phyloP scores from a whole-genome alignment of 1,140 invertebrate genomes.

The Eumaeus atala region DNA sequence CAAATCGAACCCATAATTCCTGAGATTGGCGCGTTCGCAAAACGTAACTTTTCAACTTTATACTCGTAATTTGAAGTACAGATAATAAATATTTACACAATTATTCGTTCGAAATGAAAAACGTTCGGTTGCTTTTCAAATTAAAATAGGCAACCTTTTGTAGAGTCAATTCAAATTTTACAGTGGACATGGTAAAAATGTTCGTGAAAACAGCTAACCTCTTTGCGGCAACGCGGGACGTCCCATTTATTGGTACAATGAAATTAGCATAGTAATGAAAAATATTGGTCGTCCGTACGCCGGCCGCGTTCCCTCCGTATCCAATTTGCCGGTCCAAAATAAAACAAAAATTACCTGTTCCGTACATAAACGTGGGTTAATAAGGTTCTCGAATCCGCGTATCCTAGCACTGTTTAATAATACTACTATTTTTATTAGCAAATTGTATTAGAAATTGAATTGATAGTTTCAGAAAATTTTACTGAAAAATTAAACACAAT shows the following conservation, averaged over 20 bases:
- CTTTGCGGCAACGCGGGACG: conserved; percentile 49
- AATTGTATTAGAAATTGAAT: too few relatives aligned
- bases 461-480: too few relatives aligned
- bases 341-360: conserved; percentile 37
- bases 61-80: too few relatives aligned
- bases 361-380: neutral
- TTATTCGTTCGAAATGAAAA: too few relatives aligned
- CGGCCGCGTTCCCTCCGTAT: conserved; percentile 31
- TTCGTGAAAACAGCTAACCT: conserved; percentile 54
- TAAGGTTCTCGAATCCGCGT: neutral
- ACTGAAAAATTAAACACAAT: too few relatives aligned
- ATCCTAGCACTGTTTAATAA: too few relatives aligned
- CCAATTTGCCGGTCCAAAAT: conserved; percentile 48
- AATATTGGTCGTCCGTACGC: conserved; percentile 55
- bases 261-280: conserved; percentile 73
- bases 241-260: conserved; percentile 62
- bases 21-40: too few relatives aligned
- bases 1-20: too few relatives aligned
- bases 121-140: conserved; percentile 54
- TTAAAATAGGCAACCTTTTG: conserved; percentile 51
- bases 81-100: too few relatives aligned
- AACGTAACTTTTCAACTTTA: too few relatives aligned
- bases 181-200: conserved; percentile 58
- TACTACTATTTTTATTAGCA: too few relatives aligned
- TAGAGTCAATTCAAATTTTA: conserved; percentile 60